phyloP scores from a whole-genome alignment of 2,113 vertebrate genomes.

The Bos indicus region DNA sequence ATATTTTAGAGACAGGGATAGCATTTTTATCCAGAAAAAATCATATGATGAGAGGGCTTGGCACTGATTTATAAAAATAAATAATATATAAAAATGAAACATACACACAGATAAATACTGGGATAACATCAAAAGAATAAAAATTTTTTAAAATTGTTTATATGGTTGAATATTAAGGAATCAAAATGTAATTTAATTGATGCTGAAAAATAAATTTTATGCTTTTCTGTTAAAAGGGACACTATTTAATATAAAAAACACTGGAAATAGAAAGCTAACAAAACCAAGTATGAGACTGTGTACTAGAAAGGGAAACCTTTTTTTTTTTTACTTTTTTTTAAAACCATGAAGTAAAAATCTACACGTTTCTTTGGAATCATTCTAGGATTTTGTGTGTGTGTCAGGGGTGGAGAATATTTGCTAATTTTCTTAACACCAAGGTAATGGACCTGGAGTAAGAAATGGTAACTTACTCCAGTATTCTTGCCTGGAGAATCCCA shows the following conservation, averaged over 20 bases:
- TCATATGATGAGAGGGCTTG: not conserved
- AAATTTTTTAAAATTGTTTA: not conserved
- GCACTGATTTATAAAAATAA: not conserved
- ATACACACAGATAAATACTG: not conserved
- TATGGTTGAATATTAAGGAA: not conserved
- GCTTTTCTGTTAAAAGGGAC: not conserved
- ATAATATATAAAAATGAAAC: not conserved
- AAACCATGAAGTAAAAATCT: not conserved
- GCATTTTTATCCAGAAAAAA: not conserved
- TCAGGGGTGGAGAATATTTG: not conserved
- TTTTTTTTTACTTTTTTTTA: not conserved
- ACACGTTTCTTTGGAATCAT: not conserved
- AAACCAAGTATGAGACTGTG: not conserved
- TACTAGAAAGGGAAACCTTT: not conserved
- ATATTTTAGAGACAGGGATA: not conserved
- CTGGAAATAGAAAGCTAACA: not conserved
- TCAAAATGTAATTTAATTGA: not conserved
- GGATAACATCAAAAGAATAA: not conserved
- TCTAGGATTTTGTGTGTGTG: not conserved
- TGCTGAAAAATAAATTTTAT: not conserved
- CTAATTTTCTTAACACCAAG: not conserved
- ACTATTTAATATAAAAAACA: not conserved
- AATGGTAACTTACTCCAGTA: not conserved
- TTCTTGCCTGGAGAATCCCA: not conserved
- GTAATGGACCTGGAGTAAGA: not conserved